Conservation (phyloP, 2,797 vertebrate species). For the Syngnathus acus region DNA sequence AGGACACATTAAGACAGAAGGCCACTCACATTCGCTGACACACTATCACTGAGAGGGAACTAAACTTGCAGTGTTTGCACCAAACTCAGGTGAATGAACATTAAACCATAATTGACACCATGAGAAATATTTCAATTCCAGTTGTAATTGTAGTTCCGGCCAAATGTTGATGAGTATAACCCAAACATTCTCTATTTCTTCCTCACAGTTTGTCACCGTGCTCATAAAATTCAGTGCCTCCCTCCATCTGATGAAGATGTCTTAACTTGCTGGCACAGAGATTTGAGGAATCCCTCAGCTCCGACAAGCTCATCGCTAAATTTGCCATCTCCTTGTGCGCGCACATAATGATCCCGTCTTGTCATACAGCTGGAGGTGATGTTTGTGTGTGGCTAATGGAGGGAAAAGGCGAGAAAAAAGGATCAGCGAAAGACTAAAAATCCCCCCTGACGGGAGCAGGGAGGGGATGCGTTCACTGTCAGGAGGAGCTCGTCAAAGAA, state of each 20-base stretch:
- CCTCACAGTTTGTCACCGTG: slow-evolving; percentile 25
- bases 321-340: slow-evolving; percentile 21
- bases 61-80: neutral
- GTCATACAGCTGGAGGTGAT: slow-evolving; percentile 40
- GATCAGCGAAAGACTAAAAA: slow-evolving; percentile 47
- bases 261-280: slow-evolving; percentile 34
- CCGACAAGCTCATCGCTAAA: slow-evolving; percentile 43
- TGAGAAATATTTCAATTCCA: neutral
- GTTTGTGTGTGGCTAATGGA: slow-evolving; percentile 53
- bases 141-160: neutral
- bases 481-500: slow-evolving; percentile 31
- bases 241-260: slow-evolving; percentile 40
- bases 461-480: slow-evolving; percentile 40
- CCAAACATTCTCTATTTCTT: neutral
- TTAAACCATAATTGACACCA: neutral
- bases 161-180: neutral
- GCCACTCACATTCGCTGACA: neutral
- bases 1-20: neutral
- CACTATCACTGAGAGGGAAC: neutral
- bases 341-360: slow-evolving; percentile 37
- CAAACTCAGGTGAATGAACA: neutral
- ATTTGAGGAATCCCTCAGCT: slow-evolving; percentile 28
- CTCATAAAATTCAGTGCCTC: slow-evolving; percentile 23
- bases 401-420: slow-evolving; percentile 36
- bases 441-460: slow-evolving; percentile 41